Percentiles rank a stretch among this genome's conserved stretches.
Evolutionary conservation across 2,888 invertebrate genomes (phyloP).

Genomic region (Caenorhabditis sp.): DNA sequence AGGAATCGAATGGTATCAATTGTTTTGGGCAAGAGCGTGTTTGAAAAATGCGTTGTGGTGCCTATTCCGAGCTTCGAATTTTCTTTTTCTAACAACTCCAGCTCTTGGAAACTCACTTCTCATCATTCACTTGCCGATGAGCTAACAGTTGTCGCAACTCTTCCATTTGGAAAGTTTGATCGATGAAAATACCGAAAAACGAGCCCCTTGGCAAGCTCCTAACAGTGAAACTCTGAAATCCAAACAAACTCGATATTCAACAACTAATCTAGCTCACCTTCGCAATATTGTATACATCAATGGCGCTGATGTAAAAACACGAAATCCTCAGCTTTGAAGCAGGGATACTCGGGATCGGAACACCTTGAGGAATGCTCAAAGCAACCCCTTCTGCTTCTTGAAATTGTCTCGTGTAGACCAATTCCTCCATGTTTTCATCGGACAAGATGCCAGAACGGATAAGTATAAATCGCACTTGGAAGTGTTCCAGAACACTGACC

Average conservation of each 20-base stretch:
- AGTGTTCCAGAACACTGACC: not conserved
- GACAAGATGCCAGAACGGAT: not conserved
- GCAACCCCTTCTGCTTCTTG: not conserved
- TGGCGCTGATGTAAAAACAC: not conserved
- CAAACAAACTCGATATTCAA: too few species aligned
- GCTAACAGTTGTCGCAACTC: not conserved
- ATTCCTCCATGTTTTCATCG: not conserved
- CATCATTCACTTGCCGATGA: not conserved
- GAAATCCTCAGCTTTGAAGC: not conserved
- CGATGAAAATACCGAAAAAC: not conserved
- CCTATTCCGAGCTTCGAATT: too few species aligned
- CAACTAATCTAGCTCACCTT: not conserved
- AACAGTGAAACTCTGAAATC: not conserved
- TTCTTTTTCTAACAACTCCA: too few species aligned
- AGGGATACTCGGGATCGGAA: not conserved
- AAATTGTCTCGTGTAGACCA: not conserved
- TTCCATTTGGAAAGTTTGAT: not conserved
- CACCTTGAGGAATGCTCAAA: not conserved
- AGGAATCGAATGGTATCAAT: too few species aligned
- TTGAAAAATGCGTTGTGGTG: too few species aligned
- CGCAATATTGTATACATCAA: not conserved
- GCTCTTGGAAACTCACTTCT: not conserved
- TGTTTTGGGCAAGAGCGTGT: too few species aligned
- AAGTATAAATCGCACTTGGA: not conserved
- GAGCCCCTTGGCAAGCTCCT: not conserved